Base-by-base conservation (phyloP, 2,888 invertebrate genomes). In the Synanthedon vespiformis region DNA sequence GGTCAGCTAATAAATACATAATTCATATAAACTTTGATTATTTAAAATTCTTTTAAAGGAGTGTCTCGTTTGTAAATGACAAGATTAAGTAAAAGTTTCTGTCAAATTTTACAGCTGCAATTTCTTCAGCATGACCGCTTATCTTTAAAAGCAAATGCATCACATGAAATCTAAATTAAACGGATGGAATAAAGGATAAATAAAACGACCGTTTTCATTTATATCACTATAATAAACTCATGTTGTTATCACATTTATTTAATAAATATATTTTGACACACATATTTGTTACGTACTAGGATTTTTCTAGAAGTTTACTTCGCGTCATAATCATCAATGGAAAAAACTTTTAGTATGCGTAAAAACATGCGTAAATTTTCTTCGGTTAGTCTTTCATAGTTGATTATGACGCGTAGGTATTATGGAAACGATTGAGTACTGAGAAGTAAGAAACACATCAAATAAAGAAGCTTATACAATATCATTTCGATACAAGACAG, bases 221-320 rank as follows among this genome's bases (percentile, higher is more conserved):
- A 77, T 81, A 80, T 78, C 74, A 77, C 84, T 87, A 86, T 87
- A 84, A 83, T 87, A 85, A 85, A 83, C 83, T 84, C 85, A 74
- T 84, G 78, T 50, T 86, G 77, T 81, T 86, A 87, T 87, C 86
- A 87, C 86, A 87, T 87, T 87, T 86, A 87, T 85, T 81, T 79
- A 84, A 80, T 83, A 83, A 34, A 83, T 85, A 84, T 84, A 84
- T 68, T 84, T 84, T 86, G 86, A 86, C 86, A 87, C 85, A 81
- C 79, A 85, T 77, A 80, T 74, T 66, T 74, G 68, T 84, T 83
- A 82, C 77, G 71, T 78, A 80, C 84, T 84, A 84, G 67, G 68
- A 77, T 74, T 78, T 34, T 34, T 80, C 75, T 77, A 77, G 70
- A 76, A 60, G 55, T 69, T 61, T 68, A 72, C 64, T 69, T 64